Conservation (phyloP, 2,113 vertebrate species). For the Trogon melanurus region DNA sequence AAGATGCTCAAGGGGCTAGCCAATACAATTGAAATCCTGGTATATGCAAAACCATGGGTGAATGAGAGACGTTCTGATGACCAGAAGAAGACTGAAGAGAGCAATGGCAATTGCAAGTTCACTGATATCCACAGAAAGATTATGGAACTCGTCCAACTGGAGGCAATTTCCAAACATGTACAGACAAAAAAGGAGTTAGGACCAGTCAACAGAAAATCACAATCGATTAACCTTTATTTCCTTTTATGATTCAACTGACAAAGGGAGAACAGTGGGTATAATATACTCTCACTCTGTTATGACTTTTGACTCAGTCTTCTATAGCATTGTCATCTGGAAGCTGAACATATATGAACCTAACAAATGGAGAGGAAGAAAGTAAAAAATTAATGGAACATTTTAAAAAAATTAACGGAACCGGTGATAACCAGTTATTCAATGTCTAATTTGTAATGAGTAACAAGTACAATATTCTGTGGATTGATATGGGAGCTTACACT, state of each 20-base stretch:
- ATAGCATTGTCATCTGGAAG: neutral
- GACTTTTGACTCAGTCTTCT: neutral
- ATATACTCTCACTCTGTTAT: neutral
- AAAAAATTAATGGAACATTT: neutral
- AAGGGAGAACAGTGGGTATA: neutral
- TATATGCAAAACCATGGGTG: neutral
- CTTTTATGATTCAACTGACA: neutral
- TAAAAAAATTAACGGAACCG: neutral
- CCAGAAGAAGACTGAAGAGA: neutral
- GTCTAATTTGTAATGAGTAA: neutral
- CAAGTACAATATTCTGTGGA: neutral
- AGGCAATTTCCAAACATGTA: neutral
- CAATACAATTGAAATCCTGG: neutral
- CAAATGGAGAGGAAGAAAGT: neutral
- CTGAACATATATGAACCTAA: neutral
- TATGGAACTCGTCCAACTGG: neutral
- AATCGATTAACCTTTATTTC: neutral
- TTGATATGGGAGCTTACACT: neutral
- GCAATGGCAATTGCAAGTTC: neutral
- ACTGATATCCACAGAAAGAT: neutral
- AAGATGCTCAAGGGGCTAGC: neutral
- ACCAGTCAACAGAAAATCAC: neutral
- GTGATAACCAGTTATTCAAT: neutral
- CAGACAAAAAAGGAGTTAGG: neutral
- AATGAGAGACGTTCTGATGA: neutral